Evolutionary conservation across 2,888 invertebrate genomes (phyloP).

Genomic region (Hirtodrosophila alboralis): DNA sequence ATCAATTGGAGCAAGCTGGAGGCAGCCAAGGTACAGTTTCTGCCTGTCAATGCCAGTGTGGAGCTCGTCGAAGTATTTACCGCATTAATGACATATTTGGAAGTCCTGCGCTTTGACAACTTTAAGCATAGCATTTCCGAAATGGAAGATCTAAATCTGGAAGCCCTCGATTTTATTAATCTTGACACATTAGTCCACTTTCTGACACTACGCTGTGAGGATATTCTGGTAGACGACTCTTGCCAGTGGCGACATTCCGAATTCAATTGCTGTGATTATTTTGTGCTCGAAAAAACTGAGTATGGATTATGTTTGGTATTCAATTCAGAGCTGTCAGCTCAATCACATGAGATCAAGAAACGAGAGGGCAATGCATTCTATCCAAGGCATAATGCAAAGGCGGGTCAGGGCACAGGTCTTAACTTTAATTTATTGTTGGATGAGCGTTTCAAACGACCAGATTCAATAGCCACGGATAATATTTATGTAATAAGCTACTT

Average conservation of each 20-base stretch:
- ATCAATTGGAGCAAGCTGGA: slow-evolving; percentile 80
- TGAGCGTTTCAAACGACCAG: slow-evolving; percentile 49
- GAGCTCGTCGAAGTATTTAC: slow-evolving; percentile 62
- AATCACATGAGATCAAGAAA: slow-evolving; percentile 36
- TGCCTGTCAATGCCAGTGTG: slow-evolving; percentile 66
- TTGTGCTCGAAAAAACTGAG: slow-evolving; percentile 84
- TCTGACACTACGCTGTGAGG: slow-evolving; percentile 79
- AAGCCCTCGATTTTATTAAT: slow-evolving; percentile 74
- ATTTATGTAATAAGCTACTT: too few relatives aligned
- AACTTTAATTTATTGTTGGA: slow-evolving; percentile 60
- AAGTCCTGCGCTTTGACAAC: slow-evolving; percentile 77
- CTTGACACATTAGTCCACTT: slow-evolving; percentile 64
- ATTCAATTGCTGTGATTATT: slow-evolving; percentile 84
- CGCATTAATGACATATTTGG: slow-evolving; percentile 69
- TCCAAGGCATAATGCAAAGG: slow-evolving; percentile 75
- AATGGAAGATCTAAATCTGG: slow-evolving; percentile 77
- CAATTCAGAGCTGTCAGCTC: slow-evolving; percentile 81
- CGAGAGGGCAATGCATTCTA: slow-evolving; percentile 55
- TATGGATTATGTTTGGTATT: slow-evolving; percentile 84
- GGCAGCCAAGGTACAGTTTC: slow-evolving; percentile 69
- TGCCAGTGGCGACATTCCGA: slow-evolving; percentile 84
- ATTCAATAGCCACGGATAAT: slow-evolving; percentile 49
- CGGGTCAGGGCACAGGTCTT: slow-evolving; percentile 74
- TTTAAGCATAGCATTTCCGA: slow-evolving; percentile 59
- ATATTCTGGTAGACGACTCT: slow-evolving; percentile 75